Percentiles rank a stretch among this genome's conserved stretches.
Evolutionary conservation across 1,140 invertebrate genomes (phyloP).

Genomic region (Subanguina moxae): DNA sequence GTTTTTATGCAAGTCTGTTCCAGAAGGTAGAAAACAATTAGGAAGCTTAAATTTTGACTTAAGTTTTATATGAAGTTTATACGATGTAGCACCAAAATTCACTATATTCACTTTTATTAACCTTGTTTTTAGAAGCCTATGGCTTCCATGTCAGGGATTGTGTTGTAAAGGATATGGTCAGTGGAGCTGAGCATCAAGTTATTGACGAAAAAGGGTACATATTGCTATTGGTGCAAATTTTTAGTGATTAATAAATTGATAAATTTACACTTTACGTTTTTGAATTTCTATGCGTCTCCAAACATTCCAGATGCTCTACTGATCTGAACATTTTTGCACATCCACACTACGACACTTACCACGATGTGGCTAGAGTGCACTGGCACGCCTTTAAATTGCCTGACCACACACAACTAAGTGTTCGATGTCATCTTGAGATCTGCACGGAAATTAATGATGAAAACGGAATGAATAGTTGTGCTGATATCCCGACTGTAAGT

Average conservation of each 20-base stretch:
- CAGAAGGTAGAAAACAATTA: too few species aligned
- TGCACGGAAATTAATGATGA: constrained; percentile 48
- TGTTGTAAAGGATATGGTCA: constrained; percentile 45
- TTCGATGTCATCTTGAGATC: constrained; percentile 47
- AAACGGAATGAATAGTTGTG: constrained; percentile 45
- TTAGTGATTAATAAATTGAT: neutral
- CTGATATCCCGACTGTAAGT: constrained; percentile 48
- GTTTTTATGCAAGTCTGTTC: too few species aligned
- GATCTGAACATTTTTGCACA: constrained; percentile 57
- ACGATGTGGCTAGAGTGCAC: constrained; percentile 53
- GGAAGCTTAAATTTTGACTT: too few species aligned
- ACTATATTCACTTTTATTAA: neutral
- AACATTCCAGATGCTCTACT: constrained; percentile 55
- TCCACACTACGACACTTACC: constrained; percentile 59
- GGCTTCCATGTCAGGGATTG: constrained; percentile 55
- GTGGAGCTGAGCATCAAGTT: constrained; percentile 50
- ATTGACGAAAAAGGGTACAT: constrained; percentile 51
- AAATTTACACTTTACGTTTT: neutral
- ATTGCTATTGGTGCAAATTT: neutral
- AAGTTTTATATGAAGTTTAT: too few species aligned
- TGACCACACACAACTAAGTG: constrained; percentile 47
- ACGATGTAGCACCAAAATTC: neutral
- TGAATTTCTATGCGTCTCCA: neutral
- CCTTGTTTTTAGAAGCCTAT: constrained; percentile 51
- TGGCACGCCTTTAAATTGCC: constrained; percentile 59